Base-by-base conservation (phyloP, 2,888 invertebrate genomes). In the Cheilosia grossa region DNA sequence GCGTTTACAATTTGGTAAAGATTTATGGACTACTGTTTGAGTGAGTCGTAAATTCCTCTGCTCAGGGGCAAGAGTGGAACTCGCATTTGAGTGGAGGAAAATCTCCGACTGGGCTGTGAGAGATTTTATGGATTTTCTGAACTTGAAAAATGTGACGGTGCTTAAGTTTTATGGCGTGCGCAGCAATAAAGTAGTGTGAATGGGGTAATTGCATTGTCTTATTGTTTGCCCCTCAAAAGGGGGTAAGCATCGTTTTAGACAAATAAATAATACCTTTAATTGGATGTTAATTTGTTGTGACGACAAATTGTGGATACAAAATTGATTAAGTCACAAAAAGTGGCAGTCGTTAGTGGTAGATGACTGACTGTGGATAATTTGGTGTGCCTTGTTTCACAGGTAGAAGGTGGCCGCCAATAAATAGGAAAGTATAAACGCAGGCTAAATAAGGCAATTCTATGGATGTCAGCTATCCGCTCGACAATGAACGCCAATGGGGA, bases 1-100 rank as follows among this genome's bases (percentile, higher is more conserved):
- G 91, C 91, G 91, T 91, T 90, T 89, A 90, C 91, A 88, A 89
- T 89, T 87, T 88, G 82, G 66, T 82, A 74, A 86, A 87, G 86
- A 88, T 88, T 87, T 83, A 88, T 82, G 87, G 19, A 85, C 78
- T 58, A 72, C 72, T 54, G 83, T 81, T 87, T 85, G 85, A 81
- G 81, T 80, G 85, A 75, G 61, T 81, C 59, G 49, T 77, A 61
- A 64, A 40, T 83, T 44, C 37, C 49, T 2, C 33, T 0, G 40
- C 64, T 64, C 53, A 44, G 59, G 21, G 47, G 64, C 19, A 33
- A 53, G 74, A 69, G 74, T 63, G 44, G 4, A 33, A 37, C 59
- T 73, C 53, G 37, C 3, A 51, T 66, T 61, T 42, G 77, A 77
- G 69, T 42, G 30, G 33, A 6, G 63, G 53, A 63, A 74, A 74